These are phyloP conservation scores for Phataginus tetradactyla DNA, from an alignment of 2,797 vertebrate species.

Conservation along the genomic window DNA sequence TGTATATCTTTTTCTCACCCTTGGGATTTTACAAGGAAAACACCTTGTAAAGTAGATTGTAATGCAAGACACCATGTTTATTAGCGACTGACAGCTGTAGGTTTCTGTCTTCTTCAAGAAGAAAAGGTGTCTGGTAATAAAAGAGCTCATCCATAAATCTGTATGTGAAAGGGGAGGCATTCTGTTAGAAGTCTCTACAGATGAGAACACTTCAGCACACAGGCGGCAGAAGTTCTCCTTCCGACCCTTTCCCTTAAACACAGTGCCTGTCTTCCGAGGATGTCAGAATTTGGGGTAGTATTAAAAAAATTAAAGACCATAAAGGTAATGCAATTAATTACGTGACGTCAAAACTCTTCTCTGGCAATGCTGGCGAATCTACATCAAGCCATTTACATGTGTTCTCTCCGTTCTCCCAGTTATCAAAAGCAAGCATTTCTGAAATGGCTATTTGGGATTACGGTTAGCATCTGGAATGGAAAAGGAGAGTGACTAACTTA, in stretches of 20 bases:
- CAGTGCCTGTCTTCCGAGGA: not conserved
- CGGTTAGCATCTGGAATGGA: not conserved
- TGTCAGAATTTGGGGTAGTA: not conserved
- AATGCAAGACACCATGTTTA: conserved; percentile 64
- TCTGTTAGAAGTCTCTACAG: conserved; percentile 2
- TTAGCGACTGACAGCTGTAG: conserved; percentile 68
- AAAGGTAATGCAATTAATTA: conserved; percentile 14
- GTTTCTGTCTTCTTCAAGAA: conserved; percentile 54
- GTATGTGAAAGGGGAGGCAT: not conserved
- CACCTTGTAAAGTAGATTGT: conserved; percentile 14
- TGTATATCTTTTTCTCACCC: conserved; percentile 40
- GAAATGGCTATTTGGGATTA: not conserved
- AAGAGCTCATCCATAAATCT: conserved; percentile 56
- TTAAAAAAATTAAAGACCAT: conserved; percentile 5
- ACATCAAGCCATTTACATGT: not conserved
- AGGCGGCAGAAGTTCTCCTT: not conserved
- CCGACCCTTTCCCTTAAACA: not conserved
- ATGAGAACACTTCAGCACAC: not conserved
- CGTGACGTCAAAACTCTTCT: not conserved
- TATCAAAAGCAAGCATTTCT: not conserved
- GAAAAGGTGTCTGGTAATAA: conserved; percentile 56
- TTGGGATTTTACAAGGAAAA: conserved; percentile 64
- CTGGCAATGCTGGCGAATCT: not conserved
- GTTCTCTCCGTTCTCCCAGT: not conserved
- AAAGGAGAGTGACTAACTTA: not conserved